Conservation (phyloP, 2,888 invertebrate genomes). For the Artemia sinica region DNA sequence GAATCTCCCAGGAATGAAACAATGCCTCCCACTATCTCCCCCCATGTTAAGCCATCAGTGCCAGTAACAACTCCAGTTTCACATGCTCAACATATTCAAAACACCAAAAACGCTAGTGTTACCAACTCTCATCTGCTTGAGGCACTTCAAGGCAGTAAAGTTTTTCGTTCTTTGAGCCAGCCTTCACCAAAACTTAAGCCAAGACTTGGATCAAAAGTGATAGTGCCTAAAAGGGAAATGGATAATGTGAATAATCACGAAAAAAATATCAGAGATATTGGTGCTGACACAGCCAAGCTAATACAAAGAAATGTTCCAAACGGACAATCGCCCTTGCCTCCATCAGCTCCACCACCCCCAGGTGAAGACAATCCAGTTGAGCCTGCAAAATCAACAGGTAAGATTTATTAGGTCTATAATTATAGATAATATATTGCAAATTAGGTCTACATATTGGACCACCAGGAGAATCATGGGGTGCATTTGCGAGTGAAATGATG, state of each 20-base stretch:
- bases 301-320: too few relatives aligned
- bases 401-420: constrained; percentile 16
- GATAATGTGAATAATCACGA: too few relatives aligned
- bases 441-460: too few relatives aligned
- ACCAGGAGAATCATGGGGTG: too few relatives aligned
- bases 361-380: constrained; percentile 53
- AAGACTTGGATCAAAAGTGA: not conserved
- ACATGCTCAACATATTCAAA: constrained; percentile 1
- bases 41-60: not conserved
- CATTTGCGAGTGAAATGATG: too few relatives aligned
- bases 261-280: too few relatives aligned
- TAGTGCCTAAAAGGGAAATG: constrained; percentile 4
- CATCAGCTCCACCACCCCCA: constrained; percentile 29
- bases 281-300: too few relatives aligned
- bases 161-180: not conserved
- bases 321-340: too few relatives aligned
- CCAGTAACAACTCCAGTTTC: not conserved
- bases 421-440: not conserved
- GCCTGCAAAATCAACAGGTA: constrained; percentile 51
- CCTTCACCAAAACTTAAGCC: not conserved
- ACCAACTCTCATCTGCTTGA: constrained; percentile 11
- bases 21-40: too few relatives aligned
- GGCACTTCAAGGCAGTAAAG: constrained; percentile 5
- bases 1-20: too few relatives aligned
- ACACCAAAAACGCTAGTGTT: not conserved